Evolutionary conservation across 1,140 invertebrate species (phyloP), one percentile per base, ranked within the genome.

Genomic region (Papilio dardanus): DNA sequence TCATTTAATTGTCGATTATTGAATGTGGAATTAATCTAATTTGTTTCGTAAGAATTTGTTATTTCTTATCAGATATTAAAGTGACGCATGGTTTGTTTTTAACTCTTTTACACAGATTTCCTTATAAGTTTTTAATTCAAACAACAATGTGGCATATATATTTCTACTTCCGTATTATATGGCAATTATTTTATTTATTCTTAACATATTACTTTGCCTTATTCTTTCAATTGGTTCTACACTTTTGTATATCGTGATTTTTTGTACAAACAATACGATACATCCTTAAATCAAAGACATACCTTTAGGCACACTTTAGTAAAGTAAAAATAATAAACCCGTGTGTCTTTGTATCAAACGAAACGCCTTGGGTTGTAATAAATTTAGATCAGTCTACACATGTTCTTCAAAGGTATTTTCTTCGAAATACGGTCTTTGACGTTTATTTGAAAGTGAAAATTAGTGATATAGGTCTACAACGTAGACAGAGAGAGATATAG

Each of bases 211-310:
- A 35, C 33, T 8, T 35, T 35, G 8, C 8, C 5, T 35, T 35
- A n/a, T n/a, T 35, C 33, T 35, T 35, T 35, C 33, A 35, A 2
- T 35, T 35, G 33, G 33, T 35, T 35, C 33, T n/a, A n/a, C n/a
- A n/a, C n/a, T n/a, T n/a, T n/a, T n/a, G n/a, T n/a, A n/a, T 19
- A 19, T 46, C 19, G 16, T 46, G 16, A 8, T 37, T 37, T 37
- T 37, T 4, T 12, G 16, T 19, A 46, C n/a, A 46, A 46, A 46
- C 16, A 46, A 46, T n/a, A n/a, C n/a, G n/a, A 16, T 4, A 37
- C n/a, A 24, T 68, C 24, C 31, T n/a, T 12, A 35, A 68, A 68
- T 68, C 31, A 68, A 68, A 68, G 19, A 8, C n/a, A 21, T 16
- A 6, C 66, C 66, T 68, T 31, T 1, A 68, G 66, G 66, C 30